phyloP scores from a whole-genome alignment of 2,888 invertebrate species.

The Trypoxylon attenuatum region DNA sequence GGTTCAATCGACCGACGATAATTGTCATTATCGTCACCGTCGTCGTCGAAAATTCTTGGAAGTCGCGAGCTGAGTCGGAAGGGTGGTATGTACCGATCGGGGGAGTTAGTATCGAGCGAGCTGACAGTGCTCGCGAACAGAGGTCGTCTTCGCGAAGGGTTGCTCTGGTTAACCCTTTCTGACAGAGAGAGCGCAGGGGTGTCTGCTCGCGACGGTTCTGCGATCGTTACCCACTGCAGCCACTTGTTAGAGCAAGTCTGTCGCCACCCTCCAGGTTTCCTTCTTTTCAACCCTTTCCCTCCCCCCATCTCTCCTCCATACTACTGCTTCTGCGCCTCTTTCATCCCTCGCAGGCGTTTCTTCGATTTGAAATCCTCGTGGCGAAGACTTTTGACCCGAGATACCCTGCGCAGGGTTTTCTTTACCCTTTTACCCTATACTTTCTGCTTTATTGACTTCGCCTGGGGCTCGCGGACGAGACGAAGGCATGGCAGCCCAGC shows the following conservation, averaged over 20 bases:
- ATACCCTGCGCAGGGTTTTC: conserved; percentile 6
- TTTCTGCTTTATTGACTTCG: conserved; percentile 45
- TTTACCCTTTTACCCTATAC: too few species aligned
- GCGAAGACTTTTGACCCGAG: conserved; percentile 32
- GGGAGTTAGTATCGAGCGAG: conserved; percentile 8
- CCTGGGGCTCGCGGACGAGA: too few species aligned
- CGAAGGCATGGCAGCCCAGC: too few species aligned
- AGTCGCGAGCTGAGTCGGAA: conserved; percentile 13
- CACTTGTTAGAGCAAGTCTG: conserved; percentile 66
- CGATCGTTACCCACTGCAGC: conserved; percentile 65
- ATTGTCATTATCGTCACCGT: conserved; percentile 14
- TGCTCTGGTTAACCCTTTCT: conserved; percentile 44
- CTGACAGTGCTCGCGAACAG: conserved; percentile 16
- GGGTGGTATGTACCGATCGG: conserved; percentile 22
- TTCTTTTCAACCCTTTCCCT: conserved; percentile 7
- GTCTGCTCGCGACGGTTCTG: conserved; percentile 43
- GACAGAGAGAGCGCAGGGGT: conserved; percentile 39
- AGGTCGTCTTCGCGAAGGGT: conserved; percentile 6
- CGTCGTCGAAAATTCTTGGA: conserved; percentile 27
- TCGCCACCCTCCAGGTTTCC: conserved; percentile 35
- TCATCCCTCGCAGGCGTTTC: not conserved
- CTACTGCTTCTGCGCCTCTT: not conserved
- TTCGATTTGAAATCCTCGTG: not conserved
- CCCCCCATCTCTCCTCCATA: not conserved
- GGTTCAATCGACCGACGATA: conserved; percentile 1